Conservation (phyloP, 2,888 invertebrate species). For the Horisme vitalbata region DNA sequence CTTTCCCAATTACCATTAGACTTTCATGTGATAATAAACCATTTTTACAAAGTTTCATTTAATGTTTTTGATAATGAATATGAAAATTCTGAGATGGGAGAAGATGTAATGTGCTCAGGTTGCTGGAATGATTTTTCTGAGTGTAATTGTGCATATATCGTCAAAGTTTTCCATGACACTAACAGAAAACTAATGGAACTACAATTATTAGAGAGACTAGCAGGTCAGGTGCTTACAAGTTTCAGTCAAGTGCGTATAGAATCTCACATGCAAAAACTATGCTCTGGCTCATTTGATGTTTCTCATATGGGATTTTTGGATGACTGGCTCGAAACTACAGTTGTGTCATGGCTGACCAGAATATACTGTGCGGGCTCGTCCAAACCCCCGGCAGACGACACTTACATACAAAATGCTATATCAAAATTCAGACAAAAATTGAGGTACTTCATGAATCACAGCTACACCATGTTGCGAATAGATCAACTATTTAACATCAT, state of each 20-base stretch:
- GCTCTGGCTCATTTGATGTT: slow-evolving; percentile 93
- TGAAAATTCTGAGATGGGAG: slow-evolving; percentile 80
- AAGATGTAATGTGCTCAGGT: slow-evolving; percentile 86
- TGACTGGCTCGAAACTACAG: slow-evolving; percentile 93
- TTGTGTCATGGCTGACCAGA: slow-evolving; percentile 93
- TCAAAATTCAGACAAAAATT: slow-evolving; percentile 89
- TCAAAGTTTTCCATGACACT: slow-evolving; percentile 88
- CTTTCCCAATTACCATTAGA: slow-evolving; percentile 88
- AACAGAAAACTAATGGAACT: slow-evolving; percentile 90
- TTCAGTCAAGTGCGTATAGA: slow-evolving; percentile 93
- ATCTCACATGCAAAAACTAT: slow-evolving; percentile 91
- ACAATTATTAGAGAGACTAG: slow-evolving; percentile 90
- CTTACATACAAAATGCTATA: slow-evolving; percentile 81
- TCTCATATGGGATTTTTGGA: slow-evolving; percentile 90
- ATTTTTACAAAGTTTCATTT: slow-evolving; percentile 90
- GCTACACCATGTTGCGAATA: slow-evolving; percentile 93
- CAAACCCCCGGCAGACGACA: slow-evolving; percentile 80
- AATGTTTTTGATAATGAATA: slow-evolving; percentile 85
- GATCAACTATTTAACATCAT: slow-evolving; percentile 97
- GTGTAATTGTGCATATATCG: slow-evolving; percentile 85
- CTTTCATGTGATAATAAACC: slow-evolving; percentile 86
- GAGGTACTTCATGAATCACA: slow-evolving; percentile 92
- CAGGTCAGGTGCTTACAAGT: slow-evolving; percentile 92
- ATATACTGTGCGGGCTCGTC: slow-evolving; percentile 89
- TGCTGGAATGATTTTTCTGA: slow-evolving; percentile 85